A percentile compares a stretch with the other conserved stretches of the same genome.
These are phyloP conservation scores for Drosophila sulfurigaster DNA, from an alignment of 1,140 invertebrate species.

Conservation along the genomic window DNA sequence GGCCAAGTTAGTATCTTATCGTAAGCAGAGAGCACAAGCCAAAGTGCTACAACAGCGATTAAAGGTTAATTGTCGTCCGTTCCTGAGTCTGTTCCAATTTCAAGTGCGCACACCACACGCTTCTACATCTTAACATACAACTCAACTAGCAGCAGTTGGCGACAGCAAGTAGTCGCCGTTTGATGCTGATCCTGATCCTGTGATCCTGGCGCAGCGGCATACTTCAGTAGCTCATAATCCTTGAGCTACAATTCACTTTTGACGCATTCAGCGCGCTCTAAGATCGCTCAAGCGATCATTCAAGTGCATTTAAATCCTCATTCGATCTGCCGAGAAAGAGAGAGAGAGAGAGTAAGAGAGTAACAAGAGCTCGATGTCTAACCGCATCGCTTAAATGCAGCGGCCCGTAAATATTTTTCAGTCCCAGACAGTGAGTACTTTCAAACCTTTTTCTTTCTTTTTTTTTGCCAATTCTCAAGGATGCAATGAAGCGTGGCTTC, in stretches of 20 bases:
- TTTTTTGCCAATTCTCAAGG: conserved; percentile 55
- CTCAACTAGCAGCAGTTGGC: conserved; percentile 16
- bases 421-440: conserved; percentile 12
- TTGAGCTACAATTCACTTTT: conserved; percentile 78
- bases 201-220: conserved; percentile 47
- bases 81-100: conserved; percentile 24
- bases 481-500: conserved; percentile 47
- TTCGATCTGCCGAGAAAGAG: background rate
- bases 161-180: conserved; percentile 42
- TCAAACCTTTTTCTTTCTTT: conserved; percentile 13
- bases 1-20: conserved; percentile 55
- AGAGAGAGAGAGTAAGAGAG: conserved; percentile 7
- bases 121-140: background rate
- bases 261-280: conserved; percentile 60
- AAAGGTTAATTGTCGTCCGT: conserved; percentile 55
- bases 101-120: conserved; percentile 33
- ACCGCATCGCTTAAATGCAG: conserved; percentile 66
- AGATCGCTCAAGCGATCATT: conserved; percentile 61
- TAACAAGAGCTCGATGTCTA: conserved; percentile 52
- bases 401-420: conserved; percentile 62
- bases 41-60: conserved; percentile 68
- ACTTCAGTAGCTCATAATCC: conserved; percentile 75
- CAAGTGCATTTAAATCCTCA: conserved; percentile 77
- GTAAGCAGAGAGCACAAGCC: conserved; percentile 58
- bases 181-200: background rate